Percentiles rank a stretch among this genome's conserved stretches.
phyloP scores from a whole-genome alignment of 2,797 vertebrate species.

The Sebastes flavidus region DNA sequence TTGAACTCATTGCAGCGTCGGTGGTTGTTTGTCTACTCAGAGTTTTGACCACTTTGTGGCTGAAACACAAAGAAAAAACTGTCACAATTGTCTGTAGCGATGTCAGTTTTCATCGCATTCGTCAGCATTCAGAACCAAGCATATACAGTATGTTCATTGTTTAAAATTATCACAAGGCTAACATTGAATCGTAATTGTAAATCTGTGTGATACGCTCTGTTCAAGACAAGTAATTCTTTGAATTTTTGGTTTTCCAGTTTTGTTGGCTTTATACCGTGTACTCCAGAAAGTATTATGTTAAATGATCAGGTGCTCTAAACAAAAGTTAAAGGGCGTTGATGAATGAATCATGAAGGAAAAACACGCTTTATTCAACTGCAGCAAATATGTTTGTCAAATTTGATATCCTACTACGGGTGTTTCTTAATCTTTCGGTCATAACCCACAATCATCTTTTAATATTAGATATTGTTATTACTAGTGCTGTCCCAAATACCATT shows the following conservation, averaged over 20 bases:
- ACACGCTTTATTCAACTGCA: no score
- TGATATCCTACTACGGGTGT: neutral
- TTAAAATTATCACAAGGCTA: neutral
- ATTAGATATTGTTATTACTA: neutral
- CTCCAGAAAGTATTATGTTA: neutral
- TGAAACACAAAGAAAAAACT: constrained; percentile 23
- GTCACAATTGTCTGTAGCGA: neutral
- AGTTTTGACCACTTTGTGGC: neutral
- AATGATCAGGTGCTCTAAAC: neutral
- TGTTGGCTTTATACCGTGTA: neutral
- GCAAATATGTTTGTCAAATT: neutral
- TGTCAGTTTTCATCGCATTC: neutral
- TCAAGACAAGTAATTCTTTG: neutral
- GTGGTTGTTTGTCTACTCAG: neutral
- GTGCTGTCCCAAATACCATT: no score
- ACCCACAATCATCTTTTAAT: neutral
- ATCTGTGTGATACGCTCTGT: neutral
- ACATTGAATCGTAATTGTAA: neutral
- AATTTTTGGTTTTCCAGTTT: neutral
- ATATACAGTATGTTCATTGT: neutral
- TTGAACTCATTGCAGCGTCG: constrained; percentile 44
- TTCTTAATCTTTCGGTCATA: neutral
- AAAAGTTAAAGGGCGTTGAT: no score
- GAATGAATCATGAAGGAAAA: no score
- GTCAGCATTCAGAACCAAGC: neutral